Evolutionary conservation across 2,888 invertebrate species (phyloP).

Genomic region (Crossocerus cetratus): DNA sequence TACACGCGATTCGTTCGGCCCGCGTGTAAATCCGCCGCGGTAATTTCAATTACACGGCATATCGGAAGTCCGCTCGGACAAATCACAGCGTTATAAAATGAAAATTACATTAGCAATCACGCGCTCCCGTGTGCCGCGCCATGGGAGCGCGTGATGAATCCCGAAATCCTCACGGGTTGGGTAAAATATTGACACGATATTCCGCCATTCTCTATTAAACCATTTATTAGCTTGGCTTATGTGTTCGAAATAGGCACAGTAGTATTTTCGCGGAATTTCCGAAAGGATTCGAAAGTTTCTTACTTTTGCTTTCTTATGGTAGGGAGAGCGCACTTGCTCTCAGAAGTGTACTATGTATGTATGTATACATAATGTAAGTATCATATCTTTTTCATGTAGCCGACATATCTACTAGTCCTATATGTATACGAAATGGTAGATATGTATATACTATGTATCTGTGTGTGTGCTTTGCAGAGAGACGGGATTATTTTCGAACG

Average conservation of each 20-base stretch:
- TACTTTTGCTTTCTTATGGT: neutral
- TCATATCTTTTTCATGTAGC: conserved; percentile 34
- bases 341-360: conserved; percentile 16
- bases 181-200: too few relatives aligned
- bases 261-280: too few relatives aligned
- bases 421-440: conserved; percentile 29
- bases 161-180: too few relatives aligned
- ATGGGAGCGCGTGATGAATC: too few relatives aligned
- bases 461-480: conserved; percentile 35
- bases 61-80: conserved; percentile 17
- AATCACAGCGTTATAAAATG: neutral
- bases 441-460: conserved; percentile 48
- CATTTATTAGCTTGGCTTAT: too few relatives aligned
- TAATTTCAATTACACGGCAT: conserved; percentile 13
- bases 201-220: too few relatives aligned
- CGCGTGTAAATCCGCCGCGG: conserved; percentile 3
- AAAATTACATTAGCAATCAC: conserved; percentile 10
- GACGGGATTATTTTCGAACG: conserved; percentile 51
- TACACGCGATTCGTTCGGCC: conserved; percentile 8
- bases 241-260: too few relatives aligned
- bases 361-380: too few relatives aligned
- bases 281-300: too few relatives aligned
- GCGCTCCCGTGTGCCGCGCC: neutral
- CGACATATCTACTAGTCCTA: conserved; percentile 3
- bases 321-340: conserved; percentile 4